Evolutionary conservation across 2,888 invertebrate genomes (phyloP), one percentile per base, ranked within the genome.

Genomic region (Agriotes lineatus): DNA sequence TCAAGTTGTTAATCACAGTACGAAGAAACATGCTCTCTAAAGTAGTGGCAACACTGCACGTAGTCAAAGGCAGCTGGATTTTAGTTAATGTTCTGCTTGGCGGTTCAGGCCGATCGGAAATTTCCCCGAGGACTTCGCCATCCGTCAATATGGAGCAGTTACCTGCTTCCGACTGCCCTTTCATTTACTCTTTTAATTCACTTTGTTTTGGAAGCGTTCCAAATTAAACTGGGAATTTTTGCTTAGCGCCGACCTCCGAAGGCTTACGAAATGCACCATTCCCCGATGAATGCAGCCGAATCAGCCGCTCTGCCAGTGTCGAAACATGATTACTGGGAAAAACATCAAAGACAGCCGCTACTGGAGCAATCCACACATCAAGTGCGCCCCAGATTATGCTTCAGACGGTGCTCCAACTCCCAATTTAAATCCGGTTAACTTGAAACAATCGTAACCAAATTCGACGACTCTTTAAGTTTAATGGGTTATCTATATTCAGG

Each of bases 401-500:
- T 7, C 44, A 20, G 18, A 20, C 10, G 2, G 10, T 19, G 19
- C 16, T 9, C 16, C 18, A 42, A 42, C 9, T 42, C 7, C 42
- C 42, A 42, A 14, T 9, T 52, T 12, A 30, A 35, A 54, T 9
- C 19, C 19, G 30, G 33, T 18, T 22, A 39, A 57, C 22, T 6
- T 50, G 42, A 57, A 22, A 57, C 57, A 37, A 42, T 57, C 39
- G 42, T 33, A 9, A 20, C 37, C 22, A 22, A 22, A 57, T 57
- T 18, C 19, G 37, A 57, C 10, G 25, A 22, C 14, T 25, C 14
- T 42, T 57, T 57, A 57, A 9, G 39, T 18, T 22, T 57, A 57
- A 57, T 57, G 39, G 37, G 22, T 57, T 42, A 19, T 57, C 42
- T 57, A 42, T 42, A 56, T 56, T 50, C 50, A 50, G 30, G 14